Evolutionary conservation across 2,888 invertebrate species (phyloP).

Genomic region (Incurvaria masculella): DNA sequence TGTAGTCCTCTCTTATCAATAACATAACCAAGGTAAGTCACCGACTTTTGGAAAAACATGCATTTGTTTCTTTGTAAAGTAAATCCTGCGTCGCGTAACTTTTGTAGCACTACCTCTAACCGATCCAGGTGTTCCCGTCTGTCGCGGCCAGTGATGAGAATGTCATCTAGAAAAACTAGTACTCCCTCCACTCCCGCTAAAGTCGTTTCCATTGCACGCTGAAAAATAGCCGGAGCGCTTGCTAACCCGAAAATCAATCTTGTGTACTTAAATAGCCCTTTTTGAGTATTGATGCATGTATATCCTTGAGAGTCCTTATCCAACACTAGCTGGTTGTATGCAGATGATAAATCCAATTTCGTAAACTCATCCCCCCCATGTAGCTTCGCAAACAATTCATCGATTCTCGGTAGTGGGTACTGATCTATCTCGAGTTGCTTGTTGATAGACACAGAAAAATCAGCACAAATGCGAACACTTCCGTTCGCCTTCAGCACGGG

Average conservation of each 20-base stretch:
- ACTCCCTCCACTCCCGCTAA: not conserved
- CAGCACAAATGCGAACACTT: conserved; percentile 14
- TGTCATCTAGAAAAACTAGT: not conserved
- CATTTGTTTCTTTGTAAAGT: conserved; percentile 9
- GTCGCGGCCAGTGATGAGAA: conserved; percentile 4
- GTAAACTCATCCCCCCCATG: conserved; percentile 18
- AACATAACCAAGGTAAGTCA: conserved; percentile 14
- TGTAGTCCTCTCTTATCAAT: conserved; percentile 13
- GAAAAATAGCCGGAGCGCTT: conserved; percentile 5
- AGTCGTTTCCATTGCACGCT: conserved; percentile 1
- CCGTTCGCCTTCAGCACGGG: conserved; percentile 15
- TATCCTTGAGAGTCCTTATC: not conserved
- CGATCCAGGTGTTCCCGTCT: conserved; percentile 7
- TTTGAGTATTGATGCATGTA: conserved; percentile 2
- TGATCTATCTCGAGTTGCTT: conserved; percentile 19
- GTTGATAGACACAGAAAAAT: conserved; percentile 20
- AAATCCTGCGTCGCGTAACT: conserved; percentile 12
- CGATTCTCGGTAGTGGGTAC: conserved; percentile 18
- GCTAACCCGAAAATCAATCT: conserved; percentile 2
- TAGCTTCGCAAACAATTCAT: conserved; percentile 17
- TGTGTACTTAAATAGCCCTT: conserved; percentile 3
- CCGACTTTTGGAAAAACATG: conserved; percentile 8
- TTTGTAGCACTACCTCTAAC: conserved; percentile 9
- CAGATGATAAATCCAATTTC: conserved; percentile 16
- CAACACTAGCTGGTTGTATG: no score